phyloP scores from a whole-genome alignment of 1,140 invertebrate species.

The Matsumurasca onukii region DNA sequence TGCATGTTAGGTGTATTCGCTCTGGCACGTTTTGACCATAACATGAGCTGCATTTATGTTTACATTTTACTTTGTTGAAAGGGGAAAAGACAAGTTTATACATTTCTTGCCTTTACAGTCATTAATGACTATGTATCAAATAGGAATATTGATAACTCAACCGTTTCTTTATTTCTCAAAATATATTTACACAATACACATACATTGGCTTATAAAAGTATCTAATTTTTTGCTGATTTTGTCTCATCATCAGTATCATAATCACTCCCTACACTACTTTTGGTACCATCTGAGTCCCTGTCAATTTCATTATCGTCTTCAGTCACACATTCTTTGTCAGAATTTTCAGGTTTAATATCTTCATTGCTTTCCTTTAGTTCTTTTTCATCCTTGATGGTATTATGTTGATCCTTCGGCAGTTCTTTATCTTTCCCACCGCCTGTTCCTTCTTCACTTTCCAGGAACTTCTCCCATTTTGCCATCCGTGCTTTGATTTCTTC shows the following conservation, averaged over 20 bases:
- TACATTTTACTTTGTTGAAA: too few species aligned
- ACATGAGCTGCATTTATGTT: too few species aligned
- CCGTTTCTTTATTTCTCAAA: too few species aligned
- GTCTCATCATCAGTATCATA: constrained; percentile 30
- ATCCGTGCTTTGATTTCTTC: constrained; percentile 79
- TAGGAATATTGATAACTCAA: too few species aligned
- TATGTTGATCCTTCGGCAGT: constrained; percentile 1
- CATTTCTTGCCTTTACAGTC: too few species aligned
- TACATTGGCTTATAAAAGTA: too few species aligned
- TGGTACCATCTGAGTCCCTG: constrained; percentile 12
- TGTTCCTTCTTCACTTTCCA: constrained; percentile 58
- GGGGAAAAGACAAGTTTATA: too few species aligned
- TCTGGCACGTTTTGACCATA: too few species aligned
- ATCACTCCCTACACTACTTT: constrained; percentile 31
- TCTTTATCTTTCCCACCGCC: constrained; percentile 40
- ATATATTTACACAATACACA: too few species aligned
- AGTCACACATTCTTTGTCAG: constrained; percentile 21
- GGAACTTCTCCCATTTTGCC: constrained; percentile 85
- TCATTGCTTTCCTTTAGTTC: constrained; percentile 16
- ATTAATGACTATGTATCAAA: too few species aligned
- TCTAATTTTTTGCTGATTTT: too few species aligned
- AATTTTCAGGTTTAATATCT: constrained; percentile 22
- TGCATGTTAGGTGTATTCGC: too few species aligned
- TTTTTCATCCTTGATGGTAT: constrained; percentile 33
- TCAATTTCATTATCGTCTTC: constrained; percentile 1